Evolutionary conservation across 2,113 vertebrate genomes (phyloP).

Genomic region (Rhinogobius similis): DNA sequence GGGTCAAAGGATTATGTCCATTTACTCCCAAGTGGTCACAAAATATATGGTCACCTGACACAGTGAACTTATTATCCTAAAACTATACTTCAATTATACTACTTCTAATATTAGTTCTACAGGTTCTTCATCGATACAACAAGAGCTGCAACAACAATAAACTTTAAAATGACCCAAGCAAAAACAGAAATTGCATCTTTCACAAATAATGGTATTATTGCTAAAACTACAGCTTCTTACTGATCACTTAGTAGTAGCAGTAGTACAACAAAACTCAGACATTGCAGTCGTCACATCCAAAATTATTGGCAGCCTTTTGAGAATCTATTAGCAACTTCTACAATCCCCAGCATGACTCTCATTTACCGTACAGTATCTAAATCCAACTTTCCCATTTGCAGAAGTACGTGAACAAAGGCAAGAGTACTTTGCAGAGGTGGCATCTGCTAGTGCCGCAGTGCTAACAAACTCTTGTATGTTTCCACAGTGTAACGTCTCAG

Average conservation of each 20-base stretch:
- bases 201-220: not conserved
- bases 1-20: too few relatives aligned
- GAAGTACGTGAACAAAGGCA: not conserved
- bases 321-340: not conserved
- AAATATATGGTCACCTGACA: not conserved
- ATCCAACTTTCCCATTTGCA: not conserved
- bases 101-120: not conserved
- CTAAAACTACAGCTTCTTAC: not conserved
- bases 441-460: conserved; percentile 45
- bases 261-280: too few relatives aligned
- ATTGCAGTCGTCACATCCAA: not conserved
- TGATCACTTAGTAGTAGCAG: too few relatives aligned
- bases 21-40: not conserved
- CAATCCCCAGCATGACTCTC: not conserved
- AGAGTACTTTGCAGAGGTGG: conserved; percentile 23
- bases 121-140: too few relatives aligned
- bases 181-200: not conserved
- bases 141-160: not conserved
- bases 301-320: not conserved
- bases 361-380: not conserved
- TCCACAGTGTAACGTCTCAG: conserved; percentile 60
- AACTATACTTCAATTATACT: not conserved
- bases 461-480: conserved; percentile 28
- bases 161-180: not conserved
- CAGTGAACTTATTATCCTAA: not conserved